Evolutionary conservation across 2,888 invertebrate genomes (phyloP), one percentile per base, ranked within the genome.

Genomic region (Epinotia nisella): DNA sequence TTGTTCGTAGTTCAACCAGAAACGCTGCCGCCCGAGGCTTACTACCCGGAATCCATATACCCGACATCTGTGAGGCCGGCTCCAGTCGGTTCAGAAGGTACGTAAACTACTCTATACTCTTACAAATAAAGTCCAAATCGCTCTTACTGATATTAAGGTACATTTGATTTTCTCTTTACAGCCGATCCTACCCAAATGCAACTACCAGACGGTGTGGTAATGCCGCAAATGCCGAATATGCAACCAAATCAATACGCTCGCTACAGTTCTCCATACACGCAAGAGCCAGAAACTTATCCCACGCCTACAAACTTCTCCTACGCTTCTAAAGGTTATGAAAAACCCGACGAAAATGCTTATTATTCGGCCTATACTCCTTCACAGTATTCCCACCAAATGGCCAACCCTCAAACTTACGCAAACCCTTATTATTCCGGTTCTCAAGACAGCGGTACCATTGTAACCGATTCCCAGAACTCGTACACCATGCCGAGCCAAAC

Each of bases 11-110:
- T 80, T 21, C 85, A 82, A 78, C 75, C 87, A 73, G 92, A 92
- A 1, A 77, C 81, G 0, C 74, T 88, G 70, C 82, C 90, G 2
- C 72, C 86, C 5, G 92, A 93, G 45, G 75, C 85, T 0, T 90
- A 90, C 76, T 92, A 92, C 74, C 91, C 93, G 5, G 92, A 93
- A 69, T 87, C 92, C 29, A 90, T 94, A 61, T 94, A 94, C 78
- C 94, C 96, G 0, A 95, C 96, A 0, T 94, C 95, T 1, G 92
- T 96, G 3, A 90, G 96, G 59, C 97, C 97, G 0, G 94, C 96
- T 53, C 96, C 96, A 0, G 92, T 97, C 3, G 97, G 97, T 3
- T 96, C 96, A 0, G 97, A 97, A 92, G 94, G 92, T 93, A 86
- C 78, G 72, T 75, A 29, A 77, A 62, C 35, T 49, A 74, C 15